Base-by-base conservation (phyloP, 2,797 vertebrate genomes). In the Lacerta bilineata region DNA sequence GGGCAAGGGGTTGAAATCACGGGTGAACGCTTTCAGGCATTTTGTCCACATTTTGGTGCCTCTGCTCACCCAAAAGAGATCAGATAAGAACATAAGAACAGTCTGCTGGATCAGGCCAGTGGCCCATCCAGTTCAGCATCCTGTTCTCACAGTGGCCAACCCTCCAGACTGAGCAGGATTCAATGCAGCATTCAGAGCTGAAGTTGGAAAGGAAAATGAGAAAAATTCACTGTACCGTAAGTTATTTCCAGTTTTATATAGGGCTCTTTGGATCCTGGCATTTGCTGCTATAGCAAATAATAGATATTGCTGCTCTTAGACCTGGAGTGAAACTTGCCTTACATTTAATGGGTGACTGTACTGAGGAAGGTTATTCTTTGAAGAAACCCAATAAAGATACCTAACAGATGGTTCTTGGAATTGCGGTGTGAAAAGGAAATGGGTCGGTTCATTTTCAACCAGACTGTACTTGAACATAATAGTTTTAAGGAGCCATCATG, bases 331-430 rank as follows among this genome's bases (percentile, higher is more conserved):
- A 4, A 36, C 33, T 36, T n/a, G n/a, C 8, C 10, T 27, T 39
- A 41, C 20, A 39, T 25, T 41, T 66, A 36, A 81, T 25, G 66
- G 13, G 36, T 41, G 61, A 66, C 11, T 41, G 77, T 55, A 15
- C 64, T 64, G 33, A 13, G 33, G 2, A 25, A 25, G 27, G 25
- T 81, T 66, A 64, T 66, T 39, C 10, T 66, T 59, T 66, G 80
- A 81, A 41, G 61, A 23, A 66, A 66, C 59, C 23, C 55, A 72
- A 55, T 68, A 1, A 72, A 55, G 68, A 36, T 20, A 25, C 72
- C 33, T 50, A 83, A 71, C 29, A 83, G 41, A 17, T 50, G 25
- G 15, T 83, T 83, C 82, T 72, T 84, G n/a, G 43, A 84, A 50
- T 81, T 39, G 33, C 9, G 13, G 18, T 29, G 68, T 50, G 36